Evolutionary conservation across 2,888 invertebrate genomes (phyloP).

Genomic region (Heliconius hortense): DNA sequence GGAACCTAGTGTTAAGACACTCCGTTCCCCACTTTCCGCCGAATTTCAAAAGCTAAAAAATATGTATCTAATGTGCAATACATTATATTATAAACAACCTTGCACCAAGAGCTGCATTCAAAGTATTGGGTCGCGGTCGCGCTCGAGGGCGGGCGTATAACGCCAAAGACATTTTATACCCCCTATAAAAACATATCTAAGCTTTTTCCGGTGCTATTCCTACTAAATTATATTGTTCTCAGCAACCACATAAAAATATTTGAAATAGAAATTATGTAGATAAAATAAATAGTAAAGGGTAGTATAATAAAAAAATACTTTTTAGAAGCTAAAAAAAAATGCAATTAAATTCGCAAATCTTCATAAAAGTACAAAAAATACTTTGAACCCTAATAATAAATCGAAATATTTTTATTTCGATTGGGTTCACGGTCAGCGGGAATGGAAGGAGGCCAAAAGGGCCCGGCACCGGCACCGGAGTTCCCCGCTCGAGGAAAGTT

Average conservation of each 20-base stretch:
- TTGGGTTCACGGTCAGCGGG: conserved; percentile 38
- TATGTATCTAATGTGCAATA: neutral
- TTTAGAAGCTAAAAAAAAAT: neutral
- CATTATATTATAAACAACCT: conserved; percentile 15
- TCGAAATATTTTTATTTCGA: conserved; percentile 33
- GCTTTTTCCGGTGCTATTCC: neutral
- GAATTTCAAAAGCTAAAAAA: neutral
- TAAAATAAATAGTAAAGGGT: neutral
- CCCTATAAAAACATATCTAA: conserved; percentile 2
- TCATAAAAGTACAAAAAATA: neutral
- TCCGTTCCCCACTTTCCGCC: no score
- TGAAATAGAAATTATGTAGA: neutral
- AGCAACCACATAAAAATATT: neutral
- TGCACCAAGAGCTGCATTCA: conserved; percentile 29
- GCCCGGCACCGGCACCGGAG: conserved; percentile 30
- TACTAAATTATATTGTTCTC: neutral
- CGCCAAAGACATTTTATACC: conserved; percentile 29
- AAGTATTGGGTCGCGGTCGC: conserved; percentile 35
- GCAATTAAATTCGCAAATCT: neutral
- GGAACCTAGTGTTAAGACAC: no score
- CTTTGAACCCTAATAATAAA: neutral
- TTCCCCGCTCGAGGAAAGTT: conserved; percentile 37
- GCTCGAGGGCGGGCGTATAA: conserved; percentile 35
- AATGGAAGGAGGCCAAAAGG: conserved; percentile 42
- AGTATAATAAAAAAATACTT: neutral